These are phyloP conservation scores for Amphiprion percula DNA, from an alignment of 2,113 vertebrate genomes.

Conservation along the genomic window DNA sequence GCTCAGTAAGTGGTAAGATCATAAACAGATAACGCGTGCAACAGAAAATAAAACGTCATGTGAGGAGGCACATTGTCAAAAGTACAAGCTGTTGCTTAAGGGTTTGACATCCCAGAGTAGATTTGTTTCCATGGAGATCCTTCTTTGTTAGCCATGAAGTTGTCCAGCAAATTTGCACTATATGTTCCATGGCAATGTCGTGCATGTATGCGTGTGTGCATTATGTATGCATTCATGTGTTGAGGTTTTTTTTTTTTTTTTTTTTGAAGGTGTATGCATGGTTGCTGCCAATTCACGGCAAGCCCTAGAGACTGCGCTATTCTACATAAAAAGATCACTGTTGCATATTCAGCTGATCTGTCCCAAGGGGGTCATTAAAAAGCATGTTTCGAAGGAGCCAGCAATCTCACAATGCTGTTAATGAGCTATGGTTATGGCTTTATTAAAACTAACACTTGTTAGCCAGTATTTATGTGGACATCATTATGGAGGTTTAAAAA, in stretches of 20 bases:
- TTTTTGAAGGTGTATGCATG: constrained; percentile 20
- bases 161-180: constrained; percentile 51
- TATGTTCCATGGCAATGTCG: constrained; percentile 11
- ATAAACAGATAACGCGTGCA: neutral
- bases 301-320: constrained; percentile 64
- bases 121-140: constrained; percentile 68
- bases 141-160: constrained; percentile 60
- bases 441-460: constrained; percentile 79
- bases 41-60: constrained; percentile 1
- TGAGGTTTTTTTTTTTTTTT: constrained; percentile 24
- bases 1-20: neutral
- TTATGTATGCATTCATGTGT: neutral
- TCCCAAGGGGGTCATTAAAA: constrained; percentile 82
- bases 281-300: constrained; percentile 60
- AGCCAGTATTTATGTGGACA: constrained; percentile 56
- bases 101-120: constrained; percentile 39
- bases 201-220: neutral
- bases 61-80: constrained; percentile 18
- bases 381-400: constrained; percentile 73
- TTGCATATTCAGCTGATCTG: constrained; percentile 81
- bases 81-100: constrained; percentile 11
- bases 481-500: constrained; percentile 21
- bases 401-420: constrained; percentile 67
- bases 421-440: constrained; percentile 78
- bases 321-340: constrained; percentile 76